Percentiles rank a stretch among this genome's conserved stretches.
These are phyloP conservation scores for Grantiella picta DNA, from an alignment of 2,113 vertebrate genomes.

Conservation along the genomic window DNA sequence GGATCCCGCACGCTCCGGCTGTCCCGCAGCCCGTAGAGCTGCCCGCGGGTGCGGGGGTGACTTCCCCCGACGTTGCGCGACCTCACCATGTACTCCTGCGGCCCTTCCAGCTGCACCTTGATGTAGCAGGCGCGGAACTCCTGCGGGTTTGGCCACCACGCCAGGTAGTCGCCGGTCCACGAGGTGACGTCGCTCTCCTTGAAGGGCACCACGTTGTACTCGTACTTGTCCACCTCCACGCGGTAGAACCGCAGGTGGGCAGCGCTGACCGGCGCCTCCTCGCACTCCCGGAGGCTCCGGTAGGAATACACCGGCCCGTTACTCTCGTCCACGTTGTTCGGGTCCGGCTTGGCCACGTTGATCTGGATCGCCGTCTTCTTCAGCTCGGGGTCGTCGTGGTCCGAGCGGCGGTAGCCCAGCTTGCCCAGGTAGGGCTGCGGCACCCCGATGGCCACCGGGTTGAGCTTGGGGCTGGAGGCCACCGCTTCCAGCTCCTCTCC, in stretches of 20 bases:
- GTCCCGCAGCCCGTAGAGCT: conserved; percentile 93
- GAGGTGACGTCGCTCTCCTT: conserved; percentile 87
- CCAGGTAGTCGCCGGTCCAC: conserved; percentile 90
- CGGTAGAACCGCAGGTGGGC: conserved; percentile 95
- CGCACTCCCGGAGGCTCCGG: conserved; percentile 82
- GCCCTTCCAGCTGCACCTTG: conserved; percentile 88
- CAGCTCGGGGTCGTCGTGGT: conserved; percentile 84
- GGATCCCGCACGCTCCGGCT: conserved; percentile 87
- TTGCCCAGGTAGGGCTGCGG: conserved; percentile 89
- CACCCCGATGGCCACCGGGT: conserved; percentile 85
- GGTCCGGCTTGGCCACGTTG: conserved; percentile 90
- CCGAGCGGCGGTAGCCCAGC: conserved; percentile 86
- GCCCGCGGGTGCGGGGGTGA: conserved; percentile 81
- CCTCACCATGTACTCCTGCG: conserved; percentile 89
- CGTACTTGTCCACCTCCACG: conserved; percentile 92
- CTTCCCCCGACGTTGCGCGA: conserved; percentile 86
- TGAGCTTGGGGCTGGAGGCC: conserved; percentile 84
- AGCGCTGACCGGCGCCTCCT: conserved; percentile 80
- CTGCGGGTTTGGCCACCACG: conserved; percentile 98
- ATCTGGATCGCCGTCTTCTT: conserved; percentile 93
- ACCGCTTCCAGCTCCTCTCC: conserved; percentile 94
- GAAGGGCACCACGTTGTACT: conserved; percentile 96
- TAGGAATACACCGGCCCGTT: conserved; percentile 92
- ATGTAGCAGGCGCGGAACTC: conserved; percentile 96
- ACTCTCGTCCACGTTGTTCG: conserved; percentile 82